Percentiles rank a stretch among this genome's conserved stretches.
Evolutionary conservation across 2,797 vertebrate genomes (phyloP).

Genomic region (Spondyliosoma cantharus): DNA sequence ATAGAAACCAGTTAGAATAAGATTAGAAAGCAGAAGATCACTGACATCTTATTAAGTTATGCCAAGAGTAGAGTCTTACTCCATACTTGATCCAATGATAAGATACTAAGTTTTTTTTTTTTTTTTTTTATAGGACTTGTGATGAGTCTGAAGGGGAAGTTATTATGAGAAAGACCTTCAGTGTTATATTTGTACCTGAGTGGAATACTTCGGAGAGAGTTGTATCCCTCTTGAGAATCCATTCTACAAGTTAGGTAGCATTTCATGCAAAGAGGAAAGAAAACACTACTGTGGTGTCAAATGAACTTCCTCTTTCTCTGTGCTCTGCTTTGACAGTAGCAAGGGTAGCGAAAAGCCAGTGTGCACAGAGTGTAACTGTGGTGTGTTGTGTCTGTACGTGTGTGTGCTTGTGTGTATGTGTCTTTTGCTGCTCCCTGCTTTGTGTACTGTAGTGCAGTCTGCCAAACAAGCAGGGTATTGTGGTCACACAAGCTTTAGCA

Average conservation of each 20-base stretch:
- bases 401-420: not conserved
- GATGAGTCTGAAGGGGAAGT: not conserved
- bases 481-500: conserved; percentile 29
- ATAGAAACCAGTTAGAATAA: not conserved
- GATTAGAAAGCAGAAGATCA: not conserved
- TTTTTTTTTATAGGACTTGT: not conserved
- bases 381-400: conserved; percentile 6
- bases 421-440: conserved; percentile 27
- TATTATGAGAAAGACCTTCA: not conserved
- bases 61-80: not conserved
- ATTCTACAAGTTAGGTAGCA: not conserved
- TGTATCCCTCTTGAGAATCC: not conserved
- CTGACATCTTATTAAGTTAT: not conserved
- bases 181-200: conserved; percentile 7
- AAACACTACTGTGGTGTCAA: conserved; percentile 33
- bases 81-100: not conserved
- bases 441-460: conserved; percentile 25
- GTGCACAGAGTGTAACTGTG: conserved; percentile 32
- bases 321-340: conserved; percentile 40
- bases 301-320: conserved; percentile 68
- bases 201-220: not conserved
- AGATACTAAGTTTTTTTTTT: conserved; percentile 5
- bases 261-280: conserved; percentile 28
- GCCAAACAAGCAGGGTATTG: conserved; percentile 36
- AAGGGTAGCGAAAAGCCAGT: conserved; percentile 17